Percentiles rank a stretch among this genome's conserved stretches.
These are phyloP conservation scores for Dermatemys mawii DNA, from an alignment of 2,113 vertebrate species.

Conservation along the genomic window DNA sequence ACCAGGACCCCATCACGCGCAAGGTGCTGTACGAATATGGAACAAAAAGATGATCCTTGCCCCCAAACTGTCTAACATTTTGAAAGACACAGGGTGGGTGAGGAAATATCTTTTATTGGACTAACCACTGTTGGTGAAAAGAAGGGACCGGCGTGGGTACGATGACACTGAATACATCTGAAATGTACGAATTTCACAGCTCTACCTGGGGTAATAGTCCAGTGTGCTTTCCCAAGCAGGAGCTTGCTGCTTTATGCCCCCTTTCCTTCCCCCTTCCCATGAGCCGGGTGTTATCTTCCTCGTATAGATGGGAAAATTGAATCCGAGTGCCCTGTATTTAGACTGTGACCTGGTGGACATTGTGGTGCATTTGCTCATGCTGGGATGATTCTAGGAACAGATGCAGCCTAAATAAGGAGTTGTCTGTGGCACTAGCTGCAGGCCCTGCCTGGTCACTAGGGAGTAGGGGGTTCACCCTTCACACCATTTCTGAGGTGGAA, in stretches of 20 bases:
- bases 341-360: neutral
- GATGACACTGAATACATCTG: neutral
- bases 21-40: neutral
- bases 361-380: neutral
- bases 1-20: accelerated
- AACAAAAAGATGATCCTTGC: neutral
- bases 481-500: neutral
- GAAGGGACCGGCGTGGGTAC: neutral
- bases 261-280: too few species aligned
- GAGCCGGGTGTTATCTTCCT: neutral
- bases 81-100: neutral
- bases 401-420: neutral
- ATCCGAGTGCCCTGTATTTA: neutral
- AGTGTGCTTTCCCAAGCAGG: neutral
- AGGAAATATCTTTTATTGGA: neutral
- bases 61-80: neutral
- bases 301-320: neutral
- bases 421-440: neutral
- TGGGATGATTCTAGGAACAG: neutral
- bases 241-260: neutral
- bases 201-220: neutral
- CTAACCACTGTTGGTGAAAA: neutral
- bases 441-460: neutral
- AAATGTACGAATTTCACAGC: neutral
- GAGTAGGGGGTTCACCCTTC: neutral